These are phyloP conservation scores for Anarsia innoxiella DNA, from an alignment of 2,888 invertebrate species.

Conservation along the genomic window DNA sequence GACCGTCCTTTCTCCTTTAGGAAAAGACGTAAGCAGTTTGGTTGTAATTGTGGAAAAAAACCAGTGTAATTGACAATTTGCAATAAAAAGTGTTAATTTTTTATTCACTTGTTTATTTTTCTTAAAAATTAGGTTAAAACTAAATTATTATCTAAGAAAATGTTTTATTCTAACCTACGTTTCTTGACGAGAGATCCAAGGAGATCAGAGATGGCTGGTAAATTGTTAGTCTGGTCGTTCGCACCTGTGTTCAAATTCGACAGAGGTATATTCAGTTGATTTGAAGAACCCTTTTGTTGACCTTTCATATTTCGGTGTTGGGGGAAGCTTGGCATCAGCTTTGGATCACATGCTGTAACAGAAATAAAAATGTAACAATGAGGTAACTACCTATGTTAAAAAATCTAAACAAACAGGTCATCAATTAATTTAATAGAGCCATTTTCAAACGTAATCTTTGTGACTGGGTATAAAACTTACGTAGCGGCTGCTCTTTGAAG, in stretches of 20 bases:
- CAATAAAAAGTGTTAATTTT: constrained; percentile 18
- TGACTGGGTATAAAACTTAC: too few species aligned
- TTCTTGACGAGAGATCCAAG: constrained; percentile 88
- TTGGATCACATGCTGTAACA: constrained; percentile 92
- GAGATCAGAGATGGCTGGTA: constrained; percentile 88
- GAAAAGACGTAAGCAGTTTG: too few species aligned
- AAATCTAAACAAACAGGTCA: too few species aligned
- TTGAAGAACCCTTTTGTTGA: constrained; percentile 45
- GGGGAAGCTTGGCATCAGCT: constrained; percentile 98
- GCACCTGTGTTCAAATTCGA: constrained; percentile 74
- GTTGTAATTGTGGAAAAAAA: too few species aligned
- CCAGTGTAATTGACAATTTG: constrained; percentile 18
- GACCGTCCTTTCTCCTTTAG: too few species aligned
- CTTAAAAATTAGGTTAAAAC: neutral
- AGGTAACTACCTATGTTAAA: too few species aligned
- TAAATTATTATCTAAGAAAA: neutral
- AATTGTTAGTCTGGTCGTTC: constrained; percentile 83
- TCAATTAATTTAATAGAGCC: too few species aligned
- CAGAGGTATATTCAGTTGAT: constrained; percentile 60
- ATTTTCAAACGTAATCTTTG: too few species aligned
- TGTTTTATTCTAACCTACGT: constrained; percentile 81
- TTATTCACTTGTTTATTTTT: constrained; percentile 1
- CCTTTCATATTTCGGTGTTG: constrained; percentile 92
- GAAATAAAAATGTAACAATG: constrained; percentile 2
- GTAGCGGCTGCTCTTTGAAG: constrained; percentile 95